A percentile compares a stretch with the other conserved stretches of the same genome.
Conservation (phyloP, 2,113 vertebrate species). For the Dasyprocta punctata region DNA sequence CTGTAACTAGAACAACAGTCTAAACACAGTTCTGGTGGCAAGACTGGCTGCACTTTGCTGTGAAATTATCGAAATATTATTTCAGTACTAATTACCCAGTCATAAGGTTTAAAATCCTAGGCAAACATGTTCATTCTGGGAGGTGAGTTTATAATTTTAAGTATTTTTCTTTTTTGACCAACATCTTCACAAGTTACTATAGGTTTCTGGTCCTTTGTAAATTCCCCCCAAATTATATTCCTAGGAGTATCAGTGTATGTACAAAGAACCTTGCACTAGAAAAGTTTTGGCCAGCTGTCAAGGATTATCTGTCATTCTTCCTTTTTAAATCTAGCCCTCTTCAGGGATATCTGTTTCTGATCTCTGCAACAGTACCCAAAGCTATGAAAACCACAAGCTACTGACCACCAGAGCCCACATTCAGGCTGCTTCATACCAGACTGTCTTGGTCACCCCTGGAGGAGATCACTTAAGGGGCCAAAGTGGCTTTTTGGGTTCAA, state of each 20-base stretch:
- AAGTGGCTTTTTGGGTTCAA: background rate
- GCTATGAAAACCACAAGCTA: background rate
- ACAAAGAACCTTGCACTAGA: background rate
- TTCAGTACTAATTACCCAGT: background rate
- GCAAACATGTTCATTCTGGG: background rate
- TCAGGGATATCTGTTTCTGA: background rate
- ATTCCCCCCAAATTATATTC: background rate
- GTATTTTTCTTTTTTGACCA: background rate
- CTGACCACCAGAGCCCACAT: background rate
- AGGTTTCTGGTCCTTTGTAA: background rate
- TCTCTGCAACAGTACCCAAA: background rate
- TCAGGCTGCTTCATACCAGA: background rate
- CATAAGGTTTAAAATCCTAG: background rate
- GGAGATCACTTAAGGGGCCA: background rate
- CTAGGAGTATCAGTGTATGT: background rate
- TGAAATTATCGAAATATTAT: background rate
- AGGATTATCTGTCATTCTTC: background rate
- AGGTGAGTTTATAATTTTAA: background rate
- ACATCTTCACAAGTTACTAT: background rate
- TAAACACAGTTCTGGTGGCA: background rate
- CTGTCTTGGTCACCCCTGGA: background rate
- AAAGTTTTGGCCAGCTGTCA: background rate
- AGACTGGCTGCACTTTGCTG: background rate
- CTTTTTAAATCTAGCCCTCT: constrained; percentile 5
- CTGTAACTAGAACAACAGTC: background rate